phyloP scores from a whole-genome alignment of 2,113 vertebrate genomes.

The Sapayoa aenigma region DNA sequence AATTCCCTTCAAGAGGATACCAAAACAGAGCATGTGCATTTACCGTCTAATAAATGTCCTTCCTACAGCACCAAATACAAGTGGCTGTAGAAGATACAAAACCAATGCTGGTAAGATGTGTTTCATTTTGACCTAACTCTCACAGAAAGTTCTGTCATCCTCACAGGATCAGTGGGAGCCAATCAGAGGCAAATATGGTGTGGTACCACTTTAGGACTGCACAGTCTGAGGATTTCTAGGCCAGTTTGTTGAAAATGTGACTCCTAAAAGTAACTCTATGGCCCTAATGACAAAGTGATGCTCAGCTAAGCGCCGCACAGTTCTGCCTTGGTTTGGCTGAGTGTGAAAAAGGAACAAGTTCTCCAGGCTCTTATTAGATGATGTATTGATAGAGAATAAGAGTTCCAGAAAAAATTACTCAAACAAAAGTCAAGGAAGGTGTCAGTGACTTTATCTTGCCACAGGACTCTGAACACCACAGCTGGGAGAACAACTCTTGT shows the following conservation, averaged over 20 bases:
- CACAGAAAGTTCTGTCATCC: neutral
- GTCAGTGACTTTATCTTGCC: neutral
- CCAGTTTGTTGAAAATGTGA: neutral
- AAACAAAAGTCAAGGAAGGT: neutral
- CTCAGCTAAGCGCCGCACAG: neutral
- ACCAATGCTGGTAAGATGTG: neutral
- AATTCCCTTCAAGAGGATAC: neutral
- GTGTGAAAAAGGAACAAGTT: neutral
- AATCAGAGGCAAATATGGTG: neutral
- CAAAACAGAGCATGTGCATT: neutral
- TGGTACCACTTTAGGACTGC: neutral
- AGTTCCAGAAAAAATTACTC: neutral
- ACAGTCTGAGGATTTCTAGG: neutral
- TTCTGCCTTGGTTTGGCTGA: neutral
- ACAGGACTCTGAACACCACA: too few species aligned
- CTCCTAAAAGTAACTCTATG: too few species aligned
- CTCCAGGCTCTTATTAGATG: neutral
- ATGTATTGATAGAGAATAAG: neutral
- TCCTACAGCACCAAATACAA: neutral
- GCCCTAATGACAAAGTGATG: neutral
- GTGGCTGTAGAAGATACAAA: neutral
- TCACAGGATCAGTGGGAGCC: neutral
- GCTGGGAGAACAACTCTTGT: neutral
- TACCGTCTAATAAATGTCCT: neutral
- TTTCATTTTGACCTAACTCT: neutral